Conservation (phyloP, 1,140 invertebrate species). For the Zelostemma sp. region DNA sequence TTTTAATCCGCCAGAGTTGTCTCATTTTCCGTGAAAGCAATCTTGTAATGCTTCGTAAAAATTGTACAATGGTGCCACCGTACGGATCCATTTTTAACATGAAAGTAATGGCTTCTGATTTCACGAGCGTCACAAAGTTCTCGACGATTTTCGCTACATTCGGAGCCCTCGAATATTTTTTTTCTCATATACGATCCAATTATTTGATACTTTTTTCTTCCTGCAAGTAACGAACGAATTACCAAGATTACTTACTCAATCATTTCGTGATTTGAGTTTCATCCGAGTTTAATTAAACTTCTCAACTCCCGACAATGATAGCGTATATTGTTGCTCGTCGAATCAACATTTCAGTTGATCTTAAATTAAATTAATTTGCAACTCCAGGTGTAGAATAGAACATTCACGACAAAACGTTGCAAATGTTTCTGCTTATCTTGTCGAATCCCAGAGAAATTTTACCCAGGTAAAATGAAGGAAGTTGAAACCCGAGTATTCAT, state of each 20-base stretch:
- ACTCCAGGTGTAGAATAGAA: neutral
- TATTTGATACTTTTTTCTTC: too few species aligned
- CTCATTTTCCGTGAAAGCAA: constrained; percentile 5
- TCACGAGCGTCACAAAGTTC: neutral
- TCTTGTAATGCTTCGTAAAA: constrained; percentile 5
- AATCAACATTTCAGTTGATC: neutral
- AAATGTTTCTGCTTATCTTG: too few species aligned
- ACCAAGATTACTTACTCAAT: neutral
- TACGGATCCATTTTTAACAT: neutral
- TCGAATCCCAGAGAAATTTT: too few species aligned
- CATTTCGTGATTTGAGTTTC: neutral
- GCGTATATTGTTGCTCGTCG: neutral
- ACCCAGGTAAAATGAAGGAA: neutral
- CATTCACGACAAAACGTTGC: neutral
- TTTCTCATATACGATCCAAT: neutral
- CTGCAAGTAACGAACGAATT: neutral
- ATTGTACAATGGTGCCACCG: neutral
- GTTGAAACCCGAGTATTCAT: neutral
- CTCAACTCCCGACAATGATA: neutral
- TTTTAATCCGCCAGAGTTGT: neutral
- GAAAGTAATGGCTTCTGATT: constrained; percentile 5
- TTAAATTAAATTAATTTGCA: constrained; percentile 2
- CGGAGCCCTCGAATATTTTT: neutral
- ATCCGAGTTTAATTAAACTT: neutral
- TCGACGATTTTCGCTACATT: neutral